Evolutionary conservation across 2,113 vertebrate genomes (phyloP).

Genomic region (Dendropsophus ebraccatus): DNA sequence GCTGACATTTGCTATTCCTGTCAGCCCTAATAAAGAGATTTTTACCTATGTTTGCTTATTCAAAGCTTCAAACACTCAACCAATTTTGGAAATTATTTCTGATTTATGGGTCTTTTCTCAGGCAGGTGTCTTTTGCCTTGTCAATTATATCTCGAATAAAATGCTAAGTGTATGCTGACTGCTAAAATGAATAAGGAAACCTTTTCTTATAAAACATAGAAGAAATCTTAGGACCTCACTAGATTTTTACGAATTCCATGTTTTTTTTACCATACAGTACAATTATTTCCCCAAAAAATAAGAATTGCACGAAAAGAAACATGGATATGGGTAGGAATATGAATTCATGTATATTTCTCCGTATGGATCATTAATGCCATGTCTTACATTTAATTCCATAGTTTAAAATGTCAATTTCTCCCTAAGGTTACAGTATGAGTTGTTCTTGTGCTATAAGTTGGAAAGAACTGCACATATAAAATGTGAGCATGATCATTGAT

Average conservation of each 20-base stretch:
- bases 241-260: neutral
- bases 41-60: slow-evolving; percentile 87
- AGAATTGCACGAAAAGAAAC: neutral
- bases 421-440: neutral
- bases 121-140: slow-evolving; percentile 76
- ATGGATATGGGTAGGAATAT: neutral
- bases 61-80: slow-evolving; percentile 77
- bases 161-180: slow-evolving; percentile 81
- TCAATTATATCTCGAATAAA: slow-evolving; percentile 83
- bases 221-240: neutral
- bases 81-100: slow-evolving; percentile 87
- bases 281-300: no score
- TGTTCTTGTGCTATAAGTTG: neutral
- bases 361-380: neutral
- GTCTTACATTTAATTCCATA: neutral
- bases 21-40: slow-evolving; percentile 84
- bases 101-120: slow-evolving; percentile 79
- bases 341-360: no score
- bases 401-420: neutral
- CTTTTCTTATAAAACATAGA: slow-evolving; percentile 71
- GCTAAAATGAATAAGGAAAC: slow-evolving; percentile 83
- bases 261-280: neutral
- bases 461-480: neutral
- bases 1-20: slow-evolving; percentile 79
- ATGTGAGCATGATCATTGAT: neutral